Percentiles rank a stretch among this genome's conserved stretches.
Conservation (phyloP, 2,888 invertebrate genomes). For the Drosophila vallismaia region DNA sequence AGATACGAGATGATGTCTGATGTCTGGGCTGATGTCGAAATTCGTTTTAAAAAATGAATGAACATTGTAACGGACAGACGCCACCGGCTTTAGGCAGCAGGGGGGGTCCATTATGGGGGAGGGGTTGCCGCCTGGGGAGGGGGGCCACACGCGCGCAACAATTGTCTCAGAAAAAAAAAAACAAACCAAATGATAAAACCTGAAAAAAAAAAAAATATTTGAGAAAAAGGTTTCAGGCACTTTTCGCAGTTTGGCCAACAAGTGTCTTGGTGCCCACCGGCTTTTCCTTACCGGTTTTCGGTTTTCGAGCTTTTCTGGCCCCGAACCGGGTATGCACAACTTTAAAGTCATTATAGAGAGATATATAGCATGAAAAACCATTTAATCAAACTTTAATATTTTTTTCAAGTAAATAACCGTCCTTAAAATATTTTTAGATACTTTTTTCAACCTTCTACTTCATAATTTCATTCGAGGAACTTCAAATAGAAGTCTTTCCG, state of each 20-base stretch:
- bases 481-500: not conserved
- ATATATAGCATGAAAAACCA: too few species aligned
- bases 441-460: not conserved
- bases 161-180: conserved; percentile 30
- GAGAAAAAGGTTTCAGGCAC: conserved; percentile 51
- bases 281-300: conserved; percentile 54
- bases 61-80: conserved; percentile 67
- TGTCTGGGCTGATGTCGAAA: conserved; percentile 57
- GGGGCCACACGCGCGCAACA: conserved; percentile 30
- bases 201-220: not conserved
- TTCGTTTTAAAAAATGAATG: conserved; percentile 71
- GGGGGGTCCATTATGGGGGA: conserved; percentile 3
- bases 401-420: too few species aligned
- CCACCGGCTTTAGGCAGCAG: conserved; percentile 17
- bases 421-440: too few species aligned
- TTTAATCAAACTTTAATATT: too few species aligned
- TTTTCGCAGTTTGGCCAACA: conserved; percentile 45
- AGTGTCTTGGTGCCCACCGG: conserved; percentile 38
- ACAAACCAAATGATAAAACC: not conserved
- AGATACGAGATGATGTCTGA: conserved; percentile 1
- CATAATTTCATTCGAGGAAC: not conserved
- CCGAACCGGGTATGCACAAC: conserved; percentile 5
- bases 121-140: not conserved
- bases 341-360: too few species aligned
- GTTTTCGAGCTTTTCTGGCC: not conserved